phyloP scores from a whole-genome alignment of 1,140 invertebrate species.

The Amphibalanus amphitrite region DNA sequence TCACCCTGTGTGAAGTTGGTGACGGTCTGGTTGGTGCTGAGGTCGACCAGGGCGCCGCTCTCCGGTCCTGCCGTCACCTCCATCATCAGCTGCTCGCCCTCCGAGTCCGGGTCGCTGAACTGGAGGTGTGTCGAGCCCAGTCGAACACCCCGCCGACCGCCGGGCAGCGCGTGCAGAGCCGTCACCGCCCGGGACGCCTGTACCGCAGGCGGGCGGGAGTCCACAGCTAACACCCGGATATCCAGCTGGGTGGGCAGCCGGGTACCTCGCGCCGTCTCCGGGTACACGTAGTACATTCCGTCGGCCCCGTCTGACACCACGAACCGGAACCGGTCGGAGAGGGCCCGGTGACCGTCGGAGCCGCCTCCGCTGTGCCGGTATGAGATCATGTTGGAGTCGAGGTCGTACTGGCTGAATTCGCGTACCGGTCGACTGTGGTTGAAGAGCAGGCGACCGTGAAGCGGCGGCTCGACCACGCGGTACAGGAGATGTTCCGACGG shows the following conservation, averaged over 20 bases:
- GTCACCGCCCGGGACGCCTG: slow-evolving; percentile 19
- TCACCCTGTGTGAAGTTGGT: too few relatives aligned
- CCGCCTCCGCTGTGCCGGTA: slow-evolving; percentile 26
- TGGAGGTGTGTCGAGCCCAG: slow-evolving; percentile 15
- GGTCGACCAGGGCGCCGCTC: too few relatives aligned
- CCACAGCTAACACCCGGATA: slow-evolving; percentile 26
- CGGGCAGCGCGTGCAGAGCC: background rate
- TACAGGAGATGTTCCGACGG: slow-evolving; percentile 22
- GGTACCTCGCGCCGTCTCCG: slow-evolving; percentile 21
- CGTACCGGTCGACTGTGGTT: slow-evolving; percentile 22
- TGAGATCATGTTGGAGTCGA: slow-evolving; percentile 24
- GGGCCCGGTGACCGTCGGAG: slow-evolving; percentile 22
- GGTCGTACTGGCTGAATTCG: slow-evolving; percentile 25
- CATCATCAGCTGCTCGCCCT: slow-evolving; percentile 21
- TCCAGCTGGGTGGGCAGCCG: slow-evolving; percentile 23
- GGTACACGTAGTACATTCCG: slow-evolving; percentile 26
- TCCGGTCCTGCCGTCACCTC: slow-evolving; percentile 13
- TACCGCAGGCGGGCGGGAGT: slow-evolving; percentile 25
- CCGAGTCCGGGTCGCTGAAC: slow-evolving; percentile 26
- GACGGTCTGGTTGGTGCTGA: too few relatives aligned
- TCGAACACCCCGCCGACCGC: too few relatives aligned
- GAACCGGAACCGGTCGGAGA: slow-evolving; percentile 24
- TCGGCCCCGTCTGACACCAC: slow-evolving; percentile 25
- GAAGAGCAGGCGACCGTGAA: slow-evolving; percentile 25
- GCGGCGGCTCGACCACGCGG: slow-evolving; percentile 24